A percentile compares a stretch with the other conserved stretches of the same genome.
Conservation (phyloP, 2,113 vertebrate species). For the Aviceda subcristata region DNA sequence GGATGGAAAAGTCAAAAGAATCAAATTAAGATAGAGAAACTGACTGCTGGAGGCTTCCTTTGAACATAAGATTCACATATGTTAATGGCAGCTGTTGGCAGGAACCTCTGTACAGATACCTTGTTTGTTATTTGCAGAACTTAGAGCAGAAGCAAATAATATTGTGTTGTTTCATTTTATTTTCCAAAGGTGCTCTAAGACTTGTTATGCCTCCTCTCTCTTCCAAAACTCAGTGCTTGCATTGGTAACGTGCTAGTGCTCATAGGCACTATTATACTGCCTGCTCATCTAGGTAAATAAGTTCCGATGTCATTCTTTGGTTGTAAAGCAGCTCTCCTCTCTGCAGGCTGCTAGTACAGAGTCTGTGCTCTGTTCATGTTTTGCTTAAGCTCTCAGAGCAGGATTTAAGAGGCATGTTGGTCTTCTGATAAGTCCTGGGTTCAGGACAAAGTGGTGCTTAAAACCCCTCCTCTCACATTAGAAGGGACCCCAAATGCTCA, state of each 20-base stretch:
- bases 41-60: slow-evolving; percentile 52
- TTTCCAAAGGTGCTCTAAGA: background rate
- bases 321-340: background rate
- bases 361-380: background rate
- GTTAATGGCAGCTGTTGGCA: slow-evolving; percentile 43
- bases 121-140: slow-evolving; percentile 28
- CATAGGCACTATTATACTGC: accelerated
- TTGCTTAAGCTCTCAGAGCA: background rate
- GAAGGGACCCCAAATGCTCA: background rate
- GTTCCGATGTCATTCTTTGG: background rate
- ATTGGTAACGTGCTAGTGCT: accelerated
- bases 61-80: slow-evolving; percentile 27
- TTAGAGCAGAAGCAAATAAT: background rate
- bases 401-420: background rate
- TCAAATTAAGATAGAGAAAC: slow-evolving; percentile 51
- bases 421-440: background rate
- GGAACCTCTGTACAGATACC: slow-evolving; percentile 18
- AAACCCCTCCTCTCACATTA: background rate
- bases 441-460: background rate
- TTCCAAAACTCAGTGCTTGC: background rate
- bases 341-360: background rate
- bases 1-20: slow-evolving; percentile 49
- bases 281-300: accelerated
- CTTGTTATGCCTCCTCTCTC: accelerated
- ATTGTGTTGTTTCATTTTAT: background rate